phyloP scores from a whole-genome alignment of 2,113 vertebrate genomes.

The Nothoprocta pentlandii region DNA sequence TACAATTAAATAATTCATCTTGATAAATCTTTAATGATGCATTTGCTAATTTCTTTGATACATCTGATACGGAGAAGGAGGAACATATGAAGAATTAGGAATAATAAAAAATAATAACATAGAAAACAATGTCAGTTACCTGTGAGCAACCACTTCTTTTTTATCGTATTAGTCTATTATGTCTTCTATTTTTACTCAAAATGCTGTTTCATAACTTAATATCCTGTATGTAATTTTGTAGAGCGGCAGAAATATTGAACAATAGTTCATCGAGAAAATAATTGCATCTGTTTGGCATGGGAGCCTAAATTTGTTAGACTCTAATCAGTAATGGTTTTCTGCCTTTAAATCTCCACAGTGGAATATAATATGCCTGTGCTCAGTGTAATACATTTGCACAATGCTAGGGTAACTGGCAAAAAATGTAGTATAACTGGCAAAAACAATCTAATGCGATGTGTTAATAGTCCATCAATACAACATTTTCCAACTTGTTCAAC shows the following conservation, averaged over 20 bases:
- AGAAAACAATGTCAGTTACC: neutral
- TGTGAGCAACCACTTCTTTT: neutral
- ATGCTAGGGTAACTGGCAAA: neutral
- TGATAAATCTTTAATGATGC: neutral
- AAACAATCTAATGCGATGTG: neutral
- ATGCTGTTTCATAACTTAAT: neutral
- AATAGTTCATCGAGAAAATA: neutral
- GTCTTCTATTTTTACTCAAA: neutral
- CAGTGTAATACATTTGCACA: neutral
- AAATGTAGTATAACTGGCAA: neutral
- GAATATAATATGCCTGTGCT: neutral
- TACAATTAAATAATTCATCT: neutral
- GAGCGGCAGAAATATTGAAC: neutral
- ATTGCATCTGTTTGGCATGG: neutral
- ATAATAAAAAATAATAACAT: neutral
- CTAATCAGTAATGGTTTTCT: neutral
- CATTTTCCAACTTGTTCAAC: neutral
- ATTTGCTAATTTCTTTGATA: neutral
- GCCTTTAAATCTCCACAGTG: neutral
- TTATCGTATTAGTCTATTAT: neutral
- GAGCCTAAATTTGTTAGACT: neutral
- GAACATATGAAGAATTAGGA: neutral
- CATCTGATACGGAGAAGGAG: neutral
- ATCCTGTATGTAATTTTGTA: neutral
- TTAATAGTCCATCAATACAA: neutral